Conservation (phyloP, 64 coral and sea anemone species). For the Astreopora myriophthalma region DNA sequence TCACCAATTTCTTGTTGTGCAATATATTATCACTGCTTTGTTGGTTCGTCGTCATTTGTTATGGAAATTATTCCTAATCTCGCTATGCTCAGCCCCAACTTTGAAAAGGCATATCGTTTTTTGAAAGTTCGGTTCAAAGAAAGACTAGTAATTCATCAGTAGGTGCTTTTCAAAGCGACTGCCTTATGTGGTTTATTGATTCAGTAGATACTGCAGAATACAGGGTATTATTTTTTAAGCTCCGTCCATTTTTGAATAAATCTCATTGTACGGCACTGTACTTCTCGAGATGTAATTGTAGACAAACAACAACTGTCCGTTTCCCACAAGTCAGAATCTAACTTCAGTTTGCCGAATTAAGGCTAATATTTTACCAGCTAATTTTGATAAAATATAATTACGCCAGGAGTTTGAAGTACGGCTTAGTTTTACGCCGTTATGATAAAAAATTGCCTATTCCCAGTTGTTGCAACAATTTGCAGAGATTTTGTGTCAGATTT, state of each 20-base stretch:
- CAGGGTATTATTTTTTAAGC: slow-evolving; percentile 2
- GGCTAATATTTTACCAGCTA: slow-evolving; percentile 67
- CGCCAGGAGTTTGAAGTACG: neutral
- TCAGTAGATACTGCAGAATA: neutral
- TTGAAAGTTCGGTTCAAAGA: neutral
- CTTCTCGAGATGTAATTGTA: slow-evolving; percentile 82
- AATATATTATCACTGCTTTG: slow-evolving; percentile 83
- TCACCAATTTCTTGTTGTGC: slow-evolving; percentile 68
- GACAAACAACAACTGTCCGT: slow-evolving; percentile 85
- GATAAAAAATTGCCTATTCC: neutral
- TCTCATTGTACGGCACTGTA: slow-evolving; percentile 82
- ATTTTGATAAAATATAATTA: slow-evolving; percentile 82
- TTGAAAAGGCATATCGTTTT: slow-evolving; percentile 15
- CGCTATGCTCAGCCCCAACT: neutral
- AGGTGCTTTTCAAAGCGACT: neutral
- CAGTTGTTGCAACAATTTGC: neutral
- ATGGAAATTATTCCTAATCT: slow-evolving; percentile 89
- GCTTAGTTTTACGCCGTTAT: slow-evolving; percentile 2
- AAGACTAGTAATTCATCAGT: neutral
- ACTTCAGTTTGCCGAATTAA: slow-evolving; percentile 78
- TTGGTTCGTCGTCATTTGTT: slow-evolving; percentile 90
- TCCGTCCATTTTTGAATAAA: neutral
- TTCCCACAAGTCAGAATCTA: slow-evolving; percentile 81
- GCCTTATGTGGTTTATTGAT: neutral
- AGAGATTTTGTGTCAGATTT: neutral